Conservation (phyloP, 2,113 vertebrate species). For the Phalacrocorax pelagicus region DNA sequence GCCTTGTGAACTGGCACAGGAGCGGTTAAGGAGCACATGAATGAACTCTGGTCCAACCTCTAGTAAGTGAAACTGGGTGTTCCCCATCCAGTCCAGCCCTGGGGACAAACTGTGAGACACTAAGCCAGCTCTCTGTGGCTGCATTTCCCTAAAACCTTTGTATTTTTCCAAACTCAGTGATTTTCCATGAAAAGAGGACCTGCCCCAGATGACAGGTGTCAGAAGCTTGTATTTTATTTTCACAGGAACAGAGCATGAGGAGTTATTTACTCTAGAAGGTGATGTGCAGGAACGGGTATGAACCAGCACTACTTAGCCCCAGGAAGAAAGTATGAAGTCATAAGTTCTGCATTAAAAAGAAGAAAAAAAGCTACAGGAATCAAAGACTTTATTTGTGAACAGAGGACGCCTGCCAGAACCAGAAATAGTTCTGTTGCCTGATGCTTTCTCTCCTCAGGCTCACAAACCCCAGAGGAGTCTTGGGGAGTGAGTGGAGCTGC, state of each 20-base stretch:
- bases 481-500: not conserved
- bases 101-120: not conserved
- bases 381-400: conserved; percentile 21
- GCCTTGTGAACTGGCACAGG: not conserved
- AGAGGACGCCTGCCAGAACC: not conserved
- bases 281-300: not conserved
- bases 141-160: not conserved
- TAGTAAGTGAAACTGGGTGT: not conserved
- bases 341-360: conserved; percentile 10
- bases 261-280: not conserved
- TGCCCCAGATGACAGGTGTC: not conserved
- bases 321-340: conserved; percentile 25
- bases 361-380: not conserved
- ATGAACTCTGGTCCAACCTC: not conserved
- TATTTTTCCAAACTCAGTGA: not conserved
- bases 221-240: not conserved
- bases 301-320: not conserved
- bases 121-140: not conserved
- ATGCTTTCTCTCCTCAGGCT: conserved; percentile 2
- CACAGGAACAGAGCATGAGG: not conserved
- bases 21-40: not conserved
- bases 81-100: not conserved
- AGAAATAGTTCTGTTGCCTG: conserved; percentile 4
- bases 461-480: not conserved
- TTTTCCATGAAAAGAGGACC: not conserved